Percentiles rank a stretch among this genome's conserved stretches.
phyloP scores from a whole-genome alignment of 2,113 vertebrate species.

The Raja brachyura region DNA sequence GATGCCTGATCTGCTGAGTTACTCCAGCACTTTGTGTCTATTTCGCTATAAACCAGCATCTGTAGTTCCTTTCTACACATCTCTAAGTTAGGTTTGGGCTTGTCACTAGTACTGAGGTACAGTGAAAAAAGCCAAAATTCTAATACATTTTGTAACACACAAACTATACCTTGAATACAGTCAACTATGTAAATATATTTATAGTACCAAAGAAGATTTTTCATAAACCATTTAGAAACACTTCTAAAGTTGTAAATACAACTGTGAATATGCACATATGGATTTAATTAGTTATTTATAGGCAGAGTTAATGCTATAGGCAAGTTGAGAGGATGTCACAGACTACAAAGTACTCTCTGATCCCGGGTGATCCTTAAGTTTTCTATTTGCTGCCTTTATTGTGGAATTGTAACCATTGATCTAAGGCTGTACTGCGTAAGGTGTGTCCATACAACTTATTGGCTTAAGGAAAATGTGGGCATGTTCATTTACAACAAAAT shows the following conservation, averaged over 20 bases:
- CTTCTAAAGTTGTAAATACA: not conserved
- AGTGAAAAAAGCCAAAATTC: no score
- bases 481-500: not conserved
- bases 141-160: not conserved
- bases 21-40: no score
- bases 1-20: no score
- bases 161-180: not conserved
- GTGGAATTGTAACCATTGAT: not conserved
- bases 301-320: not conserved
- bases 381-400: conserved; percentile 6
- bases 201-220: not conserved
- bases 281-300: not conserved
- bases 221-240: not conserved
- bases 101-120: no score
- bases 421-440: not conserved
- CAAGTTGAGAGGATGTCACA: not conserved
- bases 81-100: no score
- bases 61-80: no score
- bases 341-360: not conserved
- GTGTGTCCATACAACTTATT: not conserved
- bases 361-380: not conserved
- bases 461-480: not conserved
- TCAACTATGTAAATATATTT: not conserved
- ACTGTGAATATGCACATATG: not conserved
- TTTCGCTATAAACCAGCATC: no score